phyloP scores from a whole-genome alignment of 2,113 vertebrate genomes.

The Gorsachius goisagi region DNA sequence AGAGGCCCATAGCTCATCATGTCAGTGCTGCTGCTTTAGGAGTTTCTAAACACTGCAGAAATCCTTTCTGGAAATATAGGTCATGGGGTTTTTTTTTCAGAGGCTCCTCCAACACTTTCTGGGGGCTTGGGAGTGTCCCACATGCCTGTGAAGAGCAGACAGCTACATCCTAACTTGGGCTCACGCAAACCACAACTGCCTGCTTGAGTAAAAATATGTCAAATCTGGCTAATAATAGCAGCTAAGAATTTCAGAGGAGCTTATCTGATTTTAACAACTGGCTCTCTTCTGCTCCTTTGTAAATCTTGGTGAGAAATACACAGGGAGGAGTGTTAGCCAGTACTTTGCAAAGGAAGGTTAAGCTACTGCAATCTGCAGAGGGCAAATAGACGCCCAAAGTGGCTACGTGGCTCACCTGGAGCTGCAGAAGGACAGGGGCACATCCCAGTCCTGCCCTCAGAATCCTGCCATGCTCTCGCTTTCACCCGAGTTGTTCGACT shows the following conservation, averaged over 20 bases:
- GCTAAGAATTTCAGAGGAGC: neutral
- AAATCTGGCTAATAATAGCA: neutral
- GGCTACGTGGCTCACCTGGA: fast-evolving
- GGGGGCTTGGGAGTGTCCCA: neutral
- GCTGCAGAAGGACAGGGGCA: neutral
- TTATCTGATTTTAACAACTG: neutral
- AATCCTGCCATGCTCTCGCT: fast-evolving
- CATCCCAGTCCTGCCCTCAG: neutral
- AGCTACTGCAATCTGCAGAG: neutral
- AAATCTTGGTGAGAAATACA: neutral
- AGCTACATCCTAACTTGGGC: neutral
- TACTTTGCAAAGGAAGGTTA: neutral
- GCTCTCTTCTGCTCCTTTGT: neutral
- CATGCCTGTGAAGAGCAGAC: fast-evolving
- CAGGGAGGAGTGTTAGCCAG: neutral
- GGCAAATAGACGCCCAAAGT: neutral
- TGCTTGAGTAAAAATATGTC: neutral
- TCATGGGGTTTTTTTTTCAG: neutral
- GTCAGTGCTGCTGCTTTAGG: neutral
- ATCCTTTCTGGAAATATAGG: neutral
- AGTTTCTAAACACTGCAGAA: neutral
- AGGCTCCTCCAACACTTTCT: neutral
- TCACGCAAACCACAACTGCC: neutral
- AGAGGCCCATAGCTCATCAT: fast-evolving
- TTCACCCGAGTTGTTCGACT: neutral